Evolutionary conservation across 1,140 invertebrate genomes (phyloP).

Genomic region (Coboldia fuscipes): DNA sequence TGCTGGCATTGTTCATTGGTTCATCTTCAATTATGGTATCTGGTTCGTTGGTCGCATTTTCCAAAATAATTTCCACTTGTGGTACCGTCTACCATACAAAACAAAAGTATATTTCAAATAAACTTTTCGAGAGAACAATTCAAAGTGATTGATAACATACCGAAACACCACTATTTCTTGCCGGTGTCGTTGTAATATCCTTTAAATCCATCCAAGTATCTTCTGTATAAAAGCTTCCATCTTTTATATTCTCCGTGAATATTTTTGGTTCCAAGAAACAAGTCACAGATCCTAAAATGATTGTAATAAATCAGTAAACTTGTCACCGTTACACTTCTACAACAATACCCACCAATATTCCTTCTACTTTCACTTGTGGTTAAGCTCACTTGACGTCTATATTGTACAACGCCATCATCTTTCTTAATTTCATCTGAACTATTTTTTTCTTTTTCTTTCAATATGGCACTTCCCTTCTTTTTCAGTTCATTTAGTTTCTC

Average conservation of each 20-base stretch:
- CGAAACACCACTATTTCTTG: not conserved
- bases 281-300: conserved; percentile 34
- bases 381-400: conserved; percentile 11
- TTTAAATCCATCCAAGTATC: conserved; percentile 52
- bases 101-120: too few species aligned
- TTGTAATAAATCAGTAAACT: not conserved
- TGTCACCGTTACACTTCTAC: not conserved
- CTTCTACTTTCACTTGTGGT: conserved; percentile 16
- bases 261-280: conserved; percentile 45
- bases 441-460: not conserved
- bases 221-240: conserved; percentile 39
- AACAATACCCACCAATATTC: conserved; percentile 12
- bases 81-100: too few species aligned
- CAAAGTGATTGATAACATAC: too few species aligned
- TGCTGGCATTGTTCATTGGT: too few species aligned
- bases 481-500: not conserved
- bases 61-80: too few species aligned
- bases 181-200: conserved; percentile 31
- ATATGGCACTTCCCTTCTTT: not conserved
- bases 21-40: too few species aligned
- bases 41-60: too few species aligned
- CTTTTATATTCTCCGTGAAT: conserved; percentile 37
- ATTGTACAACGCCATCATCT: conserved; percentile 10
- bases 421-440: conserved; percentile 6
- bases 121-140: too few species aligned